Conservation (phyloP, 2,888 invertebrate species). For the Lepidonotus clava region DNA sequence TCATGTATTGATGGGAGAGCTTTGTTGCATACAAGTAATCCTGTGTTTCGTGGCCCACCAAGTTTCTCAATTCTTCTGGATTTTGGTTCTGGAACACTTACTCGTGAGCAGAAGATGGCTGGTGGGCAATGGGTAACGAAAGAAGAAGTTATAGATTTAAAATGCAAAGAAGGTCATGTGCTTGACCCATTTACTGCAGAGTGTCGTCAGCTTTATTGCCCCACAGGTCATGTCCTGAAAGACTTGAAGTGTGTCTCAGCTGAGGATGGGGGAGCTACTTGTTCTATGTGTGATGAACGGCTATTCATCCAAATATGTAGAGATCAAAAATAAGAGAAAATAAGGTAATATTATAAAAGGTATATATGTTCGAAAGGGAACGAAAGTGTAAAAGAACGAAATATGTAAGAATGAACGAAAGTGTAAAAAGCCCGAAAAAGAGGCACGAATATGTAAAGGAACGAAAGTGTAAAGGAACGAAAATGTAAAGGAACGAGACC, state of each 20-base stretch:
- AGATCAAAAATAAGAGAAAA: no score
- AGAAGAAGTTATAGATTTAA: neutral
- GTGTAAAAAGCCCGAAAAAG: no score
- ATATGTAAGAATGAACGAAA: no score
- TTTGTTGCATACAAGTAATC: slow-evolving; percentile 4
- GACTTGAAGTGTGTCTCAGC: neutral
- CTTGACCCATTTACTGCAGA: slow-evolving; percentile 30
- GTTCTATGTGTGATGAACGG: no score
- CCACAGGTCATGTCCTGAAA: neutral
- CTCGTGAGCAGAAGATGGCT: neutral
- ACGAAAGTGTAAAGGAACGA: no score
- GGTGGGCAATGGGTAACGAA: slow-evolving; percentile 2
- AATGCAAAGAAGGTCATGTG: slow-evolving; percentile 3
- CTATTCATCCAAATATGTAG: no score
- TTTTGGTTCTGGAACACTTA: neutral
- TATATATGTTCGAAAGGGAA: no score
- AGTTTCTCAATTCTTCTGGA: slow-evolving; percentile 38
- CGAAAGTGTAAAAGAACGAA: no score
- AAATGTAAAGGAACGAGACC: no score
- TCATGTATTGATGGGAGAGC: slow-evolving; percentile 36
- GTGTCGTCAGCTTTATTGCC: slow-evolving; percentile 12
- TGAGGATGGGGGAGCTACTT: slow-evolving; percentile 20
- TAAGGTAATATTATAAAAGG: no score
- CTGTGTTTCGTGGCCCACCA: neutral
- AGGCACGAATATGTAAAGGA: no score